Evolutionary conservation across 2,888 invertebrate genomes (phyloP), one percentile per base, ranked within the genome.

Genomic region (Lasioglossum zephyrum): DNA sequence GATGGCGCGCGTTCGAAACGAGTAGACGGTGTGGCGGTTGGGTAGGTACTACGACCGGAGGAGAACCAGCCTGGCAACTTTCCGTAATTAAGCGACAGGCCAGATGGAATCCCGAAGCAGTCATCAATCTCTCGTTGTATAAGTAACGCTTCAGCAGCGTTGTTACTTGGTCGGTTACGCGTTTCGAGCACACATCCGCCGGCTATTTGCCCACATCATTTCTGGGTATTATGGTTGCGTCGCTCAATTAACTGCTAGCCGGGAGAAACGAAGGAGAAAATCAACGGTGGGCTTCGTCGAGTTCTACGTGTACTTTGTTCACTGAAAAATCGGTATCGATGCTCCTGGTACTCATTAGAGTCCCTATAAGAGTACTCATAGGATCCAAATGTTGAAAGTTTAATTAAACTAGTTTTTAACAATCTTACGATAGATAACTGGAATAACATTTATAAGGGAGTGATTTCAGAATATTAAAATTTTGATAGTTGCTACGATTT

Each of bases 141-240:
- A 60, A 60, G 57, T 60, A 44, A 31, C 6, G 18, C 9, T 70
- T 22, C 41, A n/a, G 16, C 36, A 13, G n/a, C 31, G 11, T 60
- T 31, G 53, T 49, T 72, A 63, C 36, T 36, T 60, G 18, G 4
- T n/a, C 18, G 66, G 77, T 73, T 87, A 53, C 63, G 76, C 39
- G 81, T 69, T 47, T 66, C 39, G 31, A 13, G 70, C 26, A 76
- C 83, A 83, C 70, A 83, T 72, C 85, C 81, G 66, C 60, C 63
- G 44, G 81, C 63, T 83, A 49, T 85, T 87, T 85, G 70, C 26
- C 18, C 73, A 57, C 47, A 76, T 84, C 73, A 57, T 88, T 81
- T 44, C 73, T 49, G 16, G 2, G 6, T 57, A 57, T 49, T 70
- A 47, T 57, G 36, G 16, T n/a, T 66, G 16, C 47, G 11, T n/a